These are phyloP conservation scores for Philaethria dido DNA, from an alignment of 2,888 invertebrate species.

Conservation along the genomic window DNA sequence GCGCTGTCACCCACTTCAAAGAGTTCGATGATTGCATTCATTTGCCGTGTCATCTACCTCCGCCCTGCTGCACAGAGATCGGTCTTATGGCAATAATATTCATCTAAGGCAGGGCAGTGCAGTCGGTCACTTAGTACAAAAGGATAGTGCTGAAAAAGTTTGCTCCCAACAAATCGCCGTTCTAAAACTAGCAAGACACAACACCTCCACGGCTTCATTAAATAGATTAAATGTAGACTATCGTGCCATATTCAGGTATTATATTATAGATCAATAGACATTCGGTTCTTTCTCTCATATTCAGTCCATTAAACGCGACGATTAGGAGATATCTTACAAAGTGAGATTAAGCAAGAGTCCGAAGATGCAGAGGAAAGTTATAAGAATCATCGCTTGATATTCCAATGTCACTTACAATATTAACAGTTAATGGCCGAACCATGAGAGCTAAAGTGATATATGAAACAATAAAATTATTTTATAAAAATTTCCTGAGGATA, in stretches of 20 bases:
- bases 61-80: conserved; percentile 10
- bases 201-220: neutral
- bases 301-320: neutral
- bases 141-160: conserved; percentile 14
- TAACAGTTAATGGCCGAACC: neutral
- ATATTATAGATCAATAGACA: neutral
- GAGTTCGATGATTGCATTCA: neutral
- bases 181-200: neutral
- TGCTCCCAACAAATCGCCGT: neutral
- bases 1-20: neutral
- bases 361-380: neutral
- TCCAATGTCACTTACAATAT: conserved; percentile 4
- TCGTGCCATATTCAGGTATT: neutral
- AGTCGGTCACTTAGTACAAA: conserved; percentile 22
- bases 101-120: conserved; percentile 14
- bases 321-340: neutral
- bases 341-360: neutral
- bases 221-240: neutral
- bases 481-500: neutral
- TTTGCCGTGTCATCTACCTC: conserved; percentile 21
- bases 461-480: neutral
- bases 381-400: neutral
- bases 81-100: neutral
- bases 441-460: too few relatives aligned
- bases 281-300: conserved; percentile 1